Evolutionary conservation across 2,888 invertebrate species (phyloP).

Genomic region (Polyploca ridens): DNA sequence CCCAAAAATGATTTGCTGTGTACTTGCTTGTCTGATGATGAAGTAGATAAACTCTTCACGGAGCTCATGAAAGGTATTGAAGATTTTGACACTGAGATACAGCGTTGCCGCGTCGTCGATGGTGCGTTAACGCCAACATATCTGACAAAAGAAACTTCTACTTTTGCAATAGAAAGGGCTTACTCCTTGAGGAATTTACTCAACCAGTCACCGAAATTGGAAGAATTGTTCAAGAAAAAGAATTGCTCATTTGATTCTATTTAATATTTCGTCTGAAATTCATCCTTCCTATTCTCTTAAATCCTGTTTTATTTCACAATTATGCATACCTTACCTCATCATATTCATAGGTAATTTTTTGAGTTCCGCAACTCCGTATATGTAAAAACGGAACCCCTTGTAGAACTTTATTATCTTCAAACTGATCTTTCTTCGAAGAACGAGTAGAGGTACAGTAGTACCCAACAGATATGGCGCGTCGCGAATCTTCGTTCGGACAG

Average conservation of each 20-base stretch:
- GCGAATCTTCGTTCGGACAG: no score
- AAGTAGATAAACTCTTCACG: slow-evolving; percentile 43
- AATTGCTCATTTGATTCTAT: slow-evolving; percentile 38
- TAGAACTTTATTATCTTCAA: no score
- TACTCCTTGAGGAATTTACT: slow-evolving; percentile 53
- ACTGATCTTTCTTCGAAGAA: no score
- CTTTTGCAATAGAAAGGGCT: slow-evolving; percentile 57
- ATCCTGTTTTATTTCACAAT: not conserved
- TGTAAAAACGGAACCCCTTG: no score
- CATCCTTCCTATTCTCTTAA: not conserved
- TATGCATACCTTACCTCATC: no score
- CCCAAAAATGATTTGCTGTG: slow-evolving; percentile 60
- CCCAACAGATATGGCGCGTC: no score
- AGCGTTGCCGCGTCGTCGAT: slow-evolving; percentile 31
- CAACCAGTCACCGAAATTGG: slow-evolving; percentile 50
- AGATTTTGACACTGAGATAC: slow-evolving; percentile 20
- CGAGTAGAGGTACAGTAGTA: no score
- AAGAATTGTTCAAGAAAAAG: slow-evolving; percentile 61
- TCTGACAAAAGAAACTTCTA: slow-evolving; percentile 32
- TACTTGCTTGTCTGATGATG: slow-evolving; percentile 63
- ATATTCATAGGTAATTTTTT: no score
- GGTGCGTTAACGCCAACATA: slow-evolving; percentile 41
- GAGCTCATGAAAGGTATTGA: slow-evolving; percentile 30
- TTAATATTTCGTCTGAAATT: not conserved
- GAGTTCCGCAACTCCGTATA: no score